Base-by-base conservation (phyloP, 2,797 vertebrate species). In the Neosilurus hyrtlii region DNA sequence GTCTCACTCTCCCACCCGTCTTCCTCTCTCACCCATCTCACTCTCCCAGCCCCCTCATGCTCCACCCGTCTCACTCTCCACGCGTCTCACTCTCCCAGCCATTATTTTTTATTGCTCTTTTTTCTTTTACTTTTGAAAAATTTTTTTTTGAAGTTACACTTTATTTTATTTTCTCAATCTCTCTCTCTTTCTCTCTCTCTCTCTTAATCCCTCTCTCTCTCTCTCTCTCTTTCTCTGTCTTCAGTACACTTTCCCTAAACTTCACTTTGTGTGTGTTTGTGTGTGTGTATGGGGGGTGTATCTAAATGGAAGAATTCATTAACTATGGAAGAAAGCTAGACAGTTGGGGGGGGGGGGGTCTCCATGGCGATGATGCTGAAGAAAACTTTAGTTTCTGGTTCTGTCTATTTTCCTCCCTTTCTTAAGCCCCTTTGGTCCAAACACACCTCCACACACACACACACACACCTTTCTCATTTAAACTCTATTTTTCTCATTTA, bases 241-340 rank as follows among this genome's bases (percentile, higher is more conserved):
- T 43, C 37, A 43, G 37, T 43, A 6, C 71, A 73, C 24, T 73
- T 56, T 56, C 24, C n/a, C 8, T 73, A 54, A 73, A 73, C 51
- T 59, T 59, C 7, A 20, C 66, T 43, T 70, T 70, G 37, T 22
- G 63, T 22, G 67, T 51, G 70, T 24, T 49, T 54, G 51, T 56
- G 51, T 73, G 51, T 30, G 43, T 52, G 4, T 6, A 37, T 12
- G 11, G 10, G 6, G 37, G 2, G 37, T 16, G 68, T 71, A 51
- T n/a, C 22, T n/a, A 71, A 51, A 43, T 51, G 22, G 5, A n/a
- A 49, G 68, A 71, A 71, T 51, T 71, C 68, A 71, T 71, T 52
- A 71, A 71, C 68, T 71, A 24, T 22, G n/a, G 12, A 11, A n/a
- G 68, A 71, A 24, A 52, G 57, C 18, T 6, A 2, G 57, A 59